Evolutionary conservation across 2,797 vertebrate genomes (phyloP).

Genomic region (Phyllotis vaccarum): DNA sequence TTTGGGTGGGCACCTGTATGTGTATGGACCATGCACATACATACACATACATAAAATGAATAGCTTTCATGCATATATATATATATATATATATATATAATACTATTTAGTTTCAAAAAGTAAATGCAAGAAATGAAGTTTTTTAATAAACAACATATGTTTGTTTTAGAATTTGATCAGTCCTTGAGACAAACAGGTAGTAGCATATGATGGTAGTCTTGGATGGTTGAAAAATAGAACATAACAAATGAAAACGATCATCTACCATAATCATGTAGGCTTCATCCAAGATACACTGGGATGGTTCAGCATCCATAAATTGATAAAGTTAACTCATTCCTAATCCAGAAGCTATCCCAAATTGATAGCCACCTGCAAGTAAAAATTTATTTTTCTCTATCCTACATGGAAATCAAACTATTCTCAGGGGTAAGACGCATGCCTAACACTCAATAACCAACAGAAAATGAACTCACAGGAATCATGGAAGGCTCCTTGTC

Average conservation of each 20-base stretch:
- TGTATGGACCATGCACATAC: not conserved
- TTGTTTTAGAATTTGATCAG: not conserved
- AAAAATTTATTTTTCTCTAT: not conserved
- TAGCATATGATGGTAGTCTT: not conserved
- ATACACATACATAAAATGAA: not conserved
- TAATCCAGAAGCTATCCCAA: not conserved
- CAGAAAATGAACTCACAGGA: not conserved
- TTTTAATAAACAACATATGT: not conserved
- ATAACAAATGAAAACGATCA: not conserved
- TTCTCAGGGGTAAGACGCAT: not conserved
- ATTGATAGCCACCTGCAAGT: not conserved
- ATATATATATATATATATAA: too few species aligned
- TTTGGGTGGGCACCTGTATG: not conserved
- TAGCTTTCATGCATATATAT: not conserved
- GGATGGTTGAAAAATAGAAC: not conserved
- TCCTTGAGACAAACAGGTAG: not conserved
- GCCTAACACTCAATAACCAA: not conserved
- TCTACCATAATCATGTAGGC: not conserved
- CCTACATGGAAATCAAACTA: not conserved
- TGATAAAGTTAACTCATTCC: not conserved
- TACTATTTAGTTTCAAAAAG: not conserved
- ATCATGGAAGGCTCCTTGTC: too few species aligned
- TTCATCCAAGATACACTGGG: not conserved
- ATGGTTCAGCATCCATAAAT: not conserved
- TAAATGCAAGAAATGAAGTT: conserved; percentile 17